Base-by-base conservation (phyloP, 2,888 invertebrate genomes). In the Trichacis sp. region DNA sequence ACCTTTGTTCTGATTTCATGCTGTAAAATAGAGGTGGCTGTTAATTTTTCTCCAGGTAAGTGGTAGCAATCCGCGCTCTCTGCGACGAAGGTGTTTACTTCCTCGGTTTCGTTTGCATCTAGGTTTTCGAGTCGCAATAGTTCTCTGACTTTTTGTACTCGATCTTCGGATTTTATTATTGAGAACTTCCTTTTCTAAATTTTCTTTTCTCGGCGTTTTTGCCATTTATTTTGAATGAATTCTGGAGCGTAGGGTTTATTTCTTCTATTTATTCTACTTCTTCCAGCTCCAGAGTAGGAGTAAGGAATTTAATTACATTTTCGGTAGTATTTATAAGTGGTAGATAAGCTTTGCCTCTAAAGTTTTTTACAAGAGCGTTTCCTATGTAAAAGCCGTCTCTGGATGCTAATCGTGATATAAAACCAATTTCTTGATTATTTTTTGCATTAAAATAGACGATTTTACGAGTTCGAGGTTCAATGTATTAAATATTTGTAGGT, bases 1-100 rank as follows among this genome's bases (percentile, higher is more conserved):
- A 57, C 54, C 0, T 33, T 59, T 0, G 62, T 66, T 0, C 2
- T 4, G 20, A 61, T 68, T 29, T 50, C 24, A 11, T 64, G 60
- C 12, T 48, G 29, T 11, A 60, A 14, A 8, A 56, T n/a, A 2
- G 50, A 14, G 1, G 60, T 67, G 1, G 54, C 20, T 0, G 43
- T 45, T 12, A 62, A 24, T 14, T 17, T 6, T n/a, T 62, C 59
- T 8, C 46, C 52, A n/a, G 58, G 36, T 8, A 62, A 11, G 8
- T 57, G 46, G 24, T 56, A 65, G 17, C 47, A 19, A 33, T 59
- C 55, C 2, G 20, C 12, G 40, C 36, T 46, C n/a, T 36, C 18
- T 36, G n/a, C 11, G 20, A 55, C 8, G 1, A 61, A n/a, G 5
- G 42, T 9, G 11, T 3, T 5, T 42, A 53, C 36, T 11, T 49